A percentile compares a stretch with the other conserved stretches of the same genome.
Conservation (phyloP, 2,113 vertebrate species). For the Upupa epops region DNA sequence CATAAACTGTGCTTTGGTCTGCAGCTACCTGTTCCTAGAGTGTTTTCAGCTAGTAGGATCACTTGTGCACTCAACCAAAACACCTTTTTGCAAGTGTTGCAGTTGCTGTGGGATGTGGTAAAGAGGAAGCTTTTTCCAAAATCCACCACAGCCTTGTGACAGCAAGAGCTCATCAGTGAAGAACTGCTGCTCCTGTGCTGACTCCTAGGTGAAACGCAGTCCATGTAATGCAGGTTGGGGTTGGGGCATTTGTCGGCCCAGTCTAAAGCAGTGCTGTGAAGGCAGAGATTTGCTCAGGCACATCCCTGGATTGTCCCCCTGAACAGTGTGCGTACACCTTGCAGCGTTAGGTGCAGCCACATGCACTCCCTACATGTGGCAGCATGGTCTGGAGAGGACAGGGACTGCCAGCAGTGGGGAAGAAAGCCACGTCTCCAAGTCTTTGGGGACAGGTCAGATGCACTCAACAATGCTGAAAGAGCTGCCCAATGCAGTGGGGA, state of each 20-base stretch:
- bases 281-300: neutral
- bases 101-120: neutral
- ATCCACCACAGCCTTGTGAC: neutral
- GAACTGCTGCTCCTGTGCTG: neutral
- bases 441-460: neutral
- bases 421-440: neutral
- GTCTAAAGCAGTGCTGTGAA: neutral
- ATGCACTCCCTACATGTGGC: fast-evolving
- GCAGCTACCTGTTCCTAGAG: neutral
- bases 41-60: neutral
- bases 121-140: neutral
- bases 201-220: neutral
- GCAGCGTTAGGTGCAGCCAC: neutral
- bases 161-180: neutral
- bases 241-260: neutral
- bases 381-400: neutral
- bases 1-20: neutral
- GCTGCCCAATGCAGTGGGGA: neutral
- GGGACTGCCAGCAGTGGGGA: neutral
- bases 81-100: neutral
- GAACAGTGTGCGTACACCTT: too few relatives aligned
- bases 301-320: neutral
- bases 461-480: neutral
- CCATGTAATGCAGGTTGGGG: neutral
- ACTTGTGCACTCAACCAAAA: neutral